Evolutionary conservation across 37 sponge, comb jelly and placozoan species (phyloP).

Genomic region (Chondrosia reniformis): DNA sequence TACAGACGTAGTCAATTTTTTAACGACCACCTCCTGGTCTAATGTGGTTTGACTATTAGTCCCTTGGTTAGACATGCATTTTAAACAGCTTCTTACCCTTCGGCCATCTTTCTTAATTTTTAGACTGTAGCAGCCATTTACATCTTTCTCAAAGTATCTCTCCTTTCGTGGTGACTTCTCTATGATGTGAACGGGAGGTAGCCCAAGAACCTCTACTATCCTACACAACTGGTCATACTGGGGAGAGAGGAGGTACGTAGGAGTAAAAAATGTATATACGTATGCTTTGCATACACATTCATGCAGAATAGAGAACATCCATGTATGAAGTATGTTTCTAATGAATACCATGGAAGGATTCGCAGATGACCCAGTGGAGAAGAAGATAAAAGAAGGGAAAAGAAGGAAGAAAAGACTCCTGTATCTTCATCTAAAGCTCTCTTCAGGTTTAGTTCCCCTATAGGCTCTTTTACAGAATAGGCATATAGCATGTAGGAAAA

Average conservation of each 20-base stretch:
- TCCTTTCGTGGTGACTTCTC: conserved; percentile 73
- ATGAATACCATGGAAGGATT: no score
- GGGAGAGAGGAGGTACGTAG: neutral
- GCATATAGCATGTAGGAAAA: no score
- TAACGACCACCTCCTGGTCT: no score
- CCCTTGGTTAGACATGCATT: conserved; percentile 19
- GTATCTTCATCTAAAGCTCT: no score
- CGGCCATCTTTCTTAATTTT: conserved; percentile 18
- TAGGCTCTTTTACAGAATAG: no score
- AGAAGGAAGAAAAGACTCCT: no score
- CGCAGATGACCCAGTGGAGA: no score
- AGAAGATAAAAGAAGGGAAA: no score
- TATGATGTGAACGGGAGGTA: conserved; percentile 83
- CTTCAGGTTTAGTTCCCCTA: no score
- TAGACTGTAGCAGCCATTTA: conserved; percentile 74
- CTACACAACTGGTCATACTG: conserved; percentile 92
- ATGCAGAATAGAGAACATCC: no score
- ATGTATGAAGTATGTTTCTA: no score
- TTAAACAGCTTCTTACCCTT: neutral
- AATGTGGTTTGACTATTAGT: conserved; percentile 7
- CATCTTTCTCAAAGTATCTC: conserved; percentile 86
- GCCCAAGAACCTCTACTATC: conserved; percentile 93
- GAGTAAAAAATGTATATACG: neutral
- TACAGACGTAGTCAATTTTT: no score
- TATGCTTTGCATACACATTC: neutral